Percentiles rank a stretch among this genome's conserved stretches.
Evolutionary conservation across 2,888 invertebrate genomes (phyloP).

Genomic region (Hipparchia semele): DNA sequence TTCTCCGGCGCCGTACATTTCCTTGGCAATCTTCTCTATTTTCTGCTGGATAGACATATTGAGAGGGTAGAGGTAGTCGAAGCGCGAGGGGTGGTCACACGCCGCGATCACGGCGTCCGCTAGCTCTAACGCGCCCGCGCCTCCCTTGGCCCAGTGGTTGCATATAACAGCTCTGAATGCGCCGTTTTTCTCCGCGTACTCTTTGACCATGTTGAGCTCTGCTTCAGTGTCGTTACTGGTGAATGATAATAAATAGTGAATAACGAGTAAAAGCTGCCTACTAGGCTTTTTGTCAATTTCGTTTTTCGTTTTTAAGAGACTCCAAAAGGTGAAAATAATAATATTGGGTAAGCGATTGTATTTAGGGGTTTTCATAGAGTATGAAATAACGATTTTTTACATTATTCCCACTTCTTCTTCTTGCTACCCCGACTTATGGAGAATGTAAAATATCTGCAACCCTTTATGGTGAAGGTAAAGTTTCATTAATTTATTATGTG

Average conservation of each 20-base stretch:
- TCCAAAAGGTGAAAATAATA: too few species aligned
- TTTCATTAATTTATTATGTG: background rate
- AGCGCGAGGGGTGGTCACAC: conserved; percentile 84
- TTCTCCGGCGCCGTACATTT: conserved; percentile 98
- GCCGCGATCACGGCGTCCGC: conserved; percentile 94
- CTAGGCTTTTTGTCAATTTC: too few species aligned
- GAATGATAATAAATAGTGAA: background rate
- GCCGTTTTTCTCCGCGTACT: conserved; percentile 89
- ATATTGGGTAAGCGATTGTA: too few species aligned
- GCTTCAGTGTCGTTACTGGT: conserved; percentile 91
- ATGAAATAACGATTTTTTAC: too few species aligned
- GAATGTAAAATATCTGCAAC: background rate
- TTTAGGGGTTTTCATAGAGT: too few species aligned
- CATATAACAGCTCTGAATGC: conserved; percentile 95
- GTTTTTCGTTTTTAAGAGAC: too few species aligned
- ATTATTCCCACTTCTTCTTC: too few species aligned
- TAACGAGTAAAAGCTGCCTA: background rate
- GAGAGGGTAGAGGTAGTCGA: conserved; percentile 88
- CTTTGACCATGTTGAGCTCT: conserved; percentile 91
- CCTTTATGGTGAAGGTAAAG: too few species aligned
- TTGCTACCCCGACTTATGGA: background rate
- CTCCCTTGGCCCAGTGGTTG: conserved; percentile 95
- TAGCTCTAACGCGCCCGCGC: conserved; percentile 92
- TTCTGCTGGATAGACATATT: conserved; percentile 91
- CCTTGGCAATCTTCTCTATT: conserved; percentile 92